Base-by-base conservation (phyloP, 1,140 invertebrate species). In the Eumeta japonica region DNA sequence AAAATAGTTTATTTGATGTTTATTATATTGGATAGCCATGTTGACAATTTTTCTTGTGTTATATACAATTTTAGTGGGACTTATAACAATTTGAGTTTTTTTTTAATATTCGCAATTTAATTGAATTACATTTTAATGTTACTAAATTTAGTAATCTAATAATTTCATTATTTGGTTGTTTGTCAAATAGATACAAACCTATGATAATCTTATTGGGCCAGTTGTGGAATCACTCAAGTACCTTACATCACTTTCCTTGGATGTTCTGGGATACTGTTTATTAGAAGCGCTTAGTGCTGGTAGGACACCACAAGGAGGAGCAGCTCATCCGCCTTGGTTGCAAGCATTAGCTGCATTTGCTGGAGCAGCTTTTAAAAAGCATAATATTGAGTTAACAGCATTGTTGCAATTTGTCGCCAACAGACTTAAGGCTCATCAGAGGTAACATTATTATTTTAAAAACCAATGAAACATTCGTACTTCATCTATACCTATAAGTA, bases 201-300 rank as follows among this genome's bases (percentile, higher is more conserved):
- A 96, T 77, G 95, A 98, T 75, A 99, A 99, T 75, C 82, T 99
- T 29, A 99, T 90, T 45, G 83, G 85, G 16, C 96, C 96, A 10
- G 95, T 99, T 9, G 96, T 99, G 18, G 97, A 99, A 67, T 94
- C 95, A 0, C 80, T 99, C 20, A 98, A 98, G 75, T 99, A 94
- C 75, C 78, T 99, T 48, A 98, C 94, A 15, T 88, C 87, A 37
- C 78, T 99, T 28, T 97, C 95, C 0, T 97, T 97, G 59, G 97
- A 99, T 72, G 89, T 98, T 35, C 79, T 99, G 41, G 89, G 92
- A 9, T 99, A 91, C 74, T 98, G 94, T 76, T 79, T 99, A 17
- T 87, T 99, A 35, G 95, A 98, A 73, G 89, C 91, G 19, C 77
- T 99, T 43, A 86, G 88, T 2, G 77, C 81, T 39, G 81, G 82